A percentile compares a stretch with the other conserved stretches of the same genome.
Evolutionary conservation across 2,113 vertebrate species (phyloP).

Genomic region (Myanophis thanlyinensis): DNA sequence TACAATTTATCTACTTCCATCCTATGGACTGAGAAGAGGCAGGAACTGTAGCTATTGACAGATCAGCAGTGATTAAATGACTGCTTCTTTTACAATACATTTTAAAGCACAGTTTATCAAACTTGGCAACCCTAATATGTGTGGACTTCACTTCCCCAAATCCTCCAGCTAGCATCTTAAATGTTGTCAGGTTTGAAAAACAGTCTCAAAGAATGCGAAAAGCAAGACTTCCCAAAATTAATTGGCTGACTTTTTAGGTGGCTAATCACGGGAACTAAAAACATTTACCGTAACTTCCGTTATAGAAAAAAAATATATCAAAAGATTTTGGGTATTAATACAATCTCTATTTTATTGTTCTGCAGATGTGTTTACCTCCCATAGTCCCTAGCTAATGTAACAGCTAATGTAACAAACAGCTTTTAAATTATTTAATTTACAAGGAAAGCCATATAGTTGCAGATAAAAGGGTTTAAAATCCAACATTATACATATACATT

Average conservation of each 20-base stretch:
- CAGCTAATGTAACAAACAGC: not conserved
- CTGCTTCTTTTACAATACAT: not conserved
- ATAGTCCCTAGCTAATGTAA: not conserved
- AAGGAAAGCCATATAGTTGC: not conserved
- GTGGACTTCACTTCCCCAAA: not conserved
- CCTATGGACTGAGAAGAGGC: not conserved
- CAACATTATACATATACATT: too few relatives aligned
- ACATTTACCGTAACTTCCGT: not conserved
- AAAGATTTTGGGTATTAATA: not conserved
- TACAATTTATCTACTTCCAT: not conserved
- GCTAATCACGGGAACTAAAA: not conserved
- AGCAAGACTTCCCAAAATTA: not conserved
- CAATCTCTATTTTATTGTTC: not conserved
- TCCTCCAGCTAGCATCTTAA: not conserved
- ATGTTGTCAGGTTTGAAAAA: not conserved
- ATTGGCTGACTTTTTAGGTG: not conserved
- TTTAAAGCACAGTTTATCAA: not conserved
- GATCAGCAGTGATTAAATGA: not conserved
- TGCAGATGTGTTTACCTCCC: not conserved
- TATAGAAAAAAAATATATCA: not conserved
- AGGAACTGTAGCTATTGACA: not conserved
- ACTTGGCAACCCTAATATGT: not conserved
- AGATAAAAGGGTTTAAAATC: not conserved
- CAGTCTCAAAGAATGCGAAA: not conserved
- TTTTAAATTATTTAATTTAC: not conserved